Conservation (phyloP, 2,797 vertebrate genomes). For the Tapera naevia region DNA sequence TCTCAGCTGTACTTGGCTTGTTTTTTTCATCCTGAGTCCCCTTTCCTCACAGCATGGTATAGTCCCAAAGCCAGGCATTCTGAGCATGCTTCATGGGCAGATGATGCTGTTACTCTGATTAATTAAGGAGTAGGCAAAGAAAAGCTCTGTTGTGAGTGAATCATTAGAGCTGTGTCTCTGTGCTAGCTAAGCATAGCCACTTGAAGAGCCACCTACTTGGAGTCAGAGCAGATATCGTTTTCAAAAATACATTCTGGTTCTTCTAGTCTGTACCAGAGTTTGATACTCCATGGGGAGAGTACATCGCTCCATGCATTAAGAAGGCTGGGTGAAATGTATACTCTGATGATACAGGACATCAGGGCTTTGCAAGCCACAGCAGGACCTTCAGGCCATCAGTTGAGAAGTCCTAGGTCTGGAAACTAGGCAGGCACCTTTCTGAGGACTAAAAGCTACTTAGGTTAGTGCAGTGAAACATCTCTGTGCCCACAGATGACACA, state of each 20-base stretch:
- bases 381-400: not conserved
- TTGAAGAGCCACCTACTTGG: not conserved
- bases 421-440: not conserved
- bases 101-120: not conserved
- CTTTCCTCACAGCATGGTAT: not conserved
- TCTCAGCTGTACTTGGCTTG: not conserved
- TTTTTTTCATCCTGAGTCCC: not conserved
- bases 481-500: no score
- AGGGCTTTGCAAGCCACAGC: not conserved
- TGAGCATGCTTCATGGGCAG: not conserved
- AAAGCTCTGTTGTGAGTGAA: not conserved
- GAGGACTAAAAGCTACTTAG: not conserved
- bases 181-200: not conserved
- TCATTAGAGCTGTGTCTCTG: not conserved
- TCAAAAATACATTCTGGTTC: not conserved
- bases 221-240: not conserved
- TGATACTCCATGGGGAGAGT: not conserved
- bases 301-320: not conserved
- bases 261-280: not conserved
- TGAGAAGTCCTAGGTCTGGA: not conserved
- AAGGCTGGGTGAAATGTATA: not conserved
- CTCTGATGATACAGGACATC: no score
- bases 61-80: not conserved
- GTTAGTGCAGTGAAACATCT: not conserved
- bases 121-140: not conserved